These are phyloP conservation scores for Crepidodera aurea DNA, from an alignment of 2,888 invertebrate species.

Conservation along the genomic window DNA sequence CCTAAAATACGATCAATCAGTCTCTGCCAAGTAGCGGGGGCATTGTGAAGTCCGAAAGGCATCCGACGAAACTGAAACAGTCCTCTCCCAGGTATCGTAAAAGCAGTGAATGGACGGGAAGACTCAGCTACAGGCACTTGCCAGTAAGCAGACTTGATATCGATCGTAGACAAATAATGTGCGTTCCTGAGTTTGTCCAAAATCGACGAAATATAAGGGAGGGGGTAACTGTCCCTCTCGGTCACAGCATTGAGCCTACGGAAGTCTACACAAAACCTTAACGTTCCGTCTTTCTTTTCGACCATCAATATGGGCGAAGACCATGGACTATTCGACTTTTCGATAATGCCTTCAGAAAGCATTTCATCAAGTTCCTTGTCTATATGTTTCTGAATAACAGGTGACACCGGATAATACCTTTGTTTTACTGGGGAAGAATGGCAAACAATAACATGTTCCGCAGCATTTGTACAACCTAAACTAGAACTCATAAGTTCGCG, in stretches of 20 bases:
- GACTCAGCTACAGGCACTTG: background rate
- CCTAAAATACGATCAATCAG: too few relatives aligned
- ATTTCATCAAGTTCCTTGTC: slow-evolving; percentile 41
- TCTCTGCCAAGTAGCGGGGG: too few relatives aligned
- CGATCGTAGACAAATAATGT: slow-evolving; percentile 48
- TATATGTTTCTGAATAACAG: too few relatives aligned
- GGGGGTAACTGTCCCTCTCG: slow-evolving; percentile 27
- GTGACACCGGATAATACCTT: slow-evolving; percentile 36
- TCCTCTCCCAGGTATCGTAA: slow-evolving; percentile 10
- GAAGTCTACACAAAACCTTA: slow-evolving; percentile 34
- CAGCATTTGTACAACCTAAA: background rate
- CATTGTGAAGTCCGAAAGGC: too few relatives aligned
- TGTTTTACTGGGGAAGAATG: slow-evolving; percentile 31
- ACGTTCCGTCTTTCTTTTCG: slow-evolving; percentile 42
- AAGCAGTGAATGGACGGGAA: background rate
- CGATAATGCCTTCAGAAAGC: slow-evolving; percentile 44
- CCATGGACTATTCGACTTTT: slow-evolving; percentile 49
- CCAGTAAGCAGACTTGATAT: slow-evolving; percentile 41
- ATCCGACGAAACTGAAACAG: too few relatives aligned
- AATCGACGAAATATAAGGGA: slow-evolving; percentile 23
- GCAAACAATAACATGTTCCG: background rate
- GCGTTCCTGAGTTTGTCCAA: slow-evolving; percentile 49
- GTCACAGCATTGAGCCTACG: slow-evolving; percentile 40
- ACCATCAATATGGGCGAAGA: too few relatives aligned
- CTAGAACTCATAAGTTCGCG: slow-evolving; percentile 26